These are phyloP conservation scores for Corythornis leucogaster DNA, from an alignment of 2,797 vertebrate species.

Conservation along the genomic window DNA sequence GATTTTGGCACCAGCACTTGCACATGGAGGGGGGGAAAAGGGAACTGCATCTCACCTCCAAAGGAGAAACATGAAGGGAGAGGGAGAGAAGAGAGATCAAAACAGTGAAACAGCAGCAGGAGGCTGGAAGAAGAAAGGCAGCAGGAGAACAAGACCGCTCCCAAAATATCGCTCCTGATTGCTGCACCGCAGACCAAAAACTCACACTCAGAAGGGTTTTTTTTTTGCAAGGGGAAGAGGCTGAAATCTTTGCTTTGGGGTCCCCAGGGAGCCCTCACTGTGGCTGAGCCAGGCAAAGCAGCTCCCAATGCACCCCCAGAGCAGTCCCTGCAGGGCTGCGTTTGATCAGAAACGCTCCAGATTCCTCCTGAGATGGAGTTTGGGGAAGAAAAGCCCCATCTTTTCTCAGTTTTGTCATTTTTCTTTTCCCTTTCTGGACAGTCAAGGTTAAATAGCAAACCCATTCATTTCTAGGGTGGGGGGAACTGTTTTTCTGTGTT, in stretches of 20 bases:
- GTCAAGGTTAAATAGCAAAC: neutral
- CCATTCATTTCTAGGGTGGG: neutral
- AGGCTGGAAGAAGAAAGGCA: slow-evolving; percentile 27
- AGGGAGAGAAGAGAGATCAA: slow-evolving; percentile 30
- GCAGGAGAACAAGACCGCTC: slow-evolving; percentile 6
- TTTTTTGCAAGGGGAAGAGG: neutral
- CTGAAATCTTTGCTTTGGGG: neutral
- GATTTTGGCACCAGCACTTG: neutral
- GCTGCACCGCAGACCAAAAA: neutral
- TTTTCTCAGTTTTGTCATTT: neutral
- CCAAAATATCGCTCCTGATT: neutral
- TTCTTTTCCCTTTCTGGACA: neutral
- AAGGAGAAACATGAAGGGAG: neutral
- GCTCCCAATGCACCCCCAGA: neutral
- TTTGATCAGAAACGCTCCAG: neutral
- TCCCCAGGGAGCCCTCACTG: neutral
- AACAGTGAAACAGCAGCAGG: slow-evolving; percentile 23
- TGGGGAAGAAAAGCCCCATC: neutral
- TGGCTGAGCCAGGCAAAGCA: neutral
- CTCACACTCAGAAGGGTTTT: neutral
- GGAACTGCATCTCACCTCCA: neutral
- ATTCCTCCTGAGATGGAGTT: neutral
- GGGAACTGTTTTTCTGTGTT: neutral
- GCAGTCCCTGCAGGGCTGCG: neutral
- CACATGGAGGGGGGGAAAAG: neutral